Evolutionary conservation across 2,888 invertebrate species (phyloP), one percentile per base, ranked within the genome.

Genomic region (Eustalomyia histrio): DNA sequence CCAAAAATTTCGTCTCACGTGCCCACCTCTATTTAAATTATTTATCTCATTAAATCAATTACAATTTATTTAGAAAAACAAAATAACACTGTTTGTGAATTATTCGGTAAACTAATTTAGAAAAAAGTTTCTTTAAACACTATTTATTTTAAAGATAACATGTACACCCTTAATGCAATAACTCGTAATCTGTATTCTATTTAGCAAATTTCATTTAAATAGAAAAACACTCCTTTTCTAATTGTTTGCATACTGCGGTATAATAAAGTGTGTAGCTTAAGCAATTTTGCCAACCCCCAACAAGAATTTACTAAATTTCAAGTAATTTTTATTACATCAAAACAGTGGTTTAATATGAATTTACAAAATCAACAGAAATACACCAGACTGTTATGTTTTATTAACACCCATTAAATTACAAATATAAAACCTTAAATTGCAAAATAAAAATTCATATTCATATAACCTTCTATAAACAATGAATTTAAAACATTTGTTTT

Each of bases 351-450:
- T 29, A 6, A 29, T 29, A 7, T 29, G 29, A 29, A 29, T 29
- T 29, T 29, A 67, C 7, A 29, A 29, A 29, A 29, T 6, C 29
- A 29, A 7, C 29, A 29, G 5, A 29, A 6, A 29, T 29, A 7
- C 29, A 6, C 7, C 7, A 29, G 1, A 29, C 68, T 21, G 9
- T 2, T 39, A 18, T 53, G 61, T 76, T 76, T 60, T 16, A 21
- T 7, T n/a, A 78, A 72, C 76, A 47, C 58, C 71, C 65, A 72
- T 60, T 53, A 60, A 60, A 47, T 71, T 72, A 71, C 58, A 53
- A 60, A 60, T 12, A 35, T 24, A 16, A 14, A 50, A 1, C 50
- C 3, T 7, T 18, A 10, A 52, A 29, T 47, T 29, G 29, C 29
- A 35, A 71, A 52, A 53, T n/a, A n/a, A n/a, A 24, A 60, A 78